phyloP scores from a whole-genome alignment of 2,797 vertebrate species.

The Liasis olivaceus region DNA sequence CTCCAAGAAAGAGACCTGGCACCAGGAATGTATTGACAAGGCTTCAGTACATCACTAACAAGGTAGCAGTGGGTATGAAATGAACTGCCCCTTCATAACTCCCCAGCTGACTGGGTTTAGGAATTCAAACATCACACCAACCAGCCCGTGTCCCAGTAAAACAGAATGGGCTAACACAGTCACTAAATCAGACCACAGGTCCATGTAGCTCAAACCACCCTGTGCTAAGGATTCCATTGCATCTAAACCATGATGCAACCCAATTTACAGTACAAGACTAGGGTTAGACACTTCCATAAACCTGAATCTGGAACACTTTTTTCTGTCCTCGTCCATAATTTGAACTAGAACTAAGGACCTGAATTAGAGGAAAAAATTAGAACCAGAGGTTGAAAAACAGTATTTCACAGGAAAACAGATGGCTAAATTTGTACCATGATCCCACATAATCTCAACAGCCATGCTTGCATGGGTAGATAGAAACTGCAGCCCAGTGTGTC shows the following conservation, averaged over 20 bases:
- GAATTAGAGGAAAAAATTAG: background rate
- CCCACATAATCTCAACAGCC: background rate
- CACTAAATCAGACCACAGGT: background rate
- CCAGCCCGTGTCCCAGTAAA: background rate
- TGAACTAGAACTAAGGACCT: background rate
- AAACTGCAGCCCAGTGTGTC: background rate
- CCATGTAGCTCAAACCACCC: background rate
- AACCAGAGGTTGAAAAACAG: background rate
- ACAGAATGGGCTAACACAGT: background rate
- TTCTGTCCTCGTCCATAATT: background rate
- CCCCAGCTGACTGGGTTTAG: background rate
- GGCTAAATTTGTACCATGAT: background rate
- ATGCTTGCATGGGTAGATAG: background rate
- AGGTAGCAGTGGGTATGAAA: background rate
- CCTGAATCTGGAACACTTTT: background rate
- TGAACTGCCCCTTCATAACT: background rate
- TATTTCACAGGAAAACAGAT: background rate
- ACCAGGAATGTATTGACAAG: too few species aligned
- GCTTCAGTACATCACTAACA: too few species aligned
- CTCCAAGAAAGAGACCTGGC: too few species aligned
- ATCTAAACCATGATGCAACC: background rate
- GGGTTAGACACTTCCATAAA: background rate
- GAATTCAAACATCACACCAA: background rate
- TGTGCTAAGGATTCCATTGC: background rate
- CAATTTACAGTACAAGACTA: background rate